Percentiles rank a stretch among this genome's conserved stretches.
Conservation (phyloP, 2,113 vertebrate species). For the Corapipo altera region DNA sequence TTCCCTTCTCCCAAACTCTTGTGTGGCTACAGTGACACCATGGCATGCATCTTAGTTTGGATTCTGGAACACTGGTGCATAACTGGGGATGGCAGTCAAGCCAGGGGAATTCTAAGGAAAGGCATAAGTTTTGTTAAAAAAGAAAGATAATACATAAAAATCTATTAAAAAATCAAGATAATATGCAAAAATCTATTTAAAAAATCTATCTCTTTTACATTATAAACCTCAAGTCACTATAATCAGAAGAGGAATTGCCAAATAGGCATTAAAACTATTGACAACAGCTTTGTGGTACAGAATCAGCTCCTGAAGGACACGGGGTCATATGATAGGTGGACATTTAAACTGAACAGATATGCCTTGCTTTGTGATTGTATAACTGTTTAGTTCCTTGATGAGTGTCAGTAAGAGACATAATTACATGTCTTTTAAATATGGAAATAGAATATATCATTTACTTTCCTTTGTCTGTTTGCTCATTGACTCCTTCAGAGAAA, state of each 20-base stretch:
- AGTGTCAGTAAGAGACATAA: not conserved
- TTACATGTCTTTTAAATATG: not conserved
- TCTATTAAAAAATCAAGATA: not conserved
- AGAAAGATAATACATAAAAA: not conserved
- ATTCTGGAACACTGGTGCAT: not conserved
- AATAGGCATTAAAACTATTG: not conserved
- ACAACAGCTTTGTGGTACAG: not conserved
- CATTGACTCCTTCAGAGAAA: not conserved
- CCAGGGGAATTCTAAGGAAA: not conserved
- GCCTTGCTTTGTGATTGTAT: not conserved
- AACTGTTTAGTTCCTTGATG: not conserved
- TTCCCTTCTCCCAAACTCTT: not conserved
- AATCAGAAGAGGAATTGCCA: not conserved
- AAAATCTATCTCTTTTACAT: not conserved
- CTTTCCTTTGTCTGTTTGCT: not conserved
- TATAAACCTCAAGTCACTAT: not conserved
- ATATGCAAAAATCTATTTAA: not conserved
- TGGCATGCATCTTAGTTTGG: not conserved
- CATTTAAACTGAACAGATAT: not conserved
- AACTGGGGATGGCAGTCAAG: not conserved
- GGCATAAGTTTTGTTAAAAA: not conserved
- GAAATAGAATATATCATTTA: not conserved
- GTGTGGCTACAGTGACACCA: not conserved
- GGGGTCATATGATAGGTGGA: rapidly evolving
- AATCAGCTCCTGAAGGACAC: not conserved